Base-by-base conservation (phyloP, 1,140 invertebrate species). In the Cepaea nemoralis region DNA sequence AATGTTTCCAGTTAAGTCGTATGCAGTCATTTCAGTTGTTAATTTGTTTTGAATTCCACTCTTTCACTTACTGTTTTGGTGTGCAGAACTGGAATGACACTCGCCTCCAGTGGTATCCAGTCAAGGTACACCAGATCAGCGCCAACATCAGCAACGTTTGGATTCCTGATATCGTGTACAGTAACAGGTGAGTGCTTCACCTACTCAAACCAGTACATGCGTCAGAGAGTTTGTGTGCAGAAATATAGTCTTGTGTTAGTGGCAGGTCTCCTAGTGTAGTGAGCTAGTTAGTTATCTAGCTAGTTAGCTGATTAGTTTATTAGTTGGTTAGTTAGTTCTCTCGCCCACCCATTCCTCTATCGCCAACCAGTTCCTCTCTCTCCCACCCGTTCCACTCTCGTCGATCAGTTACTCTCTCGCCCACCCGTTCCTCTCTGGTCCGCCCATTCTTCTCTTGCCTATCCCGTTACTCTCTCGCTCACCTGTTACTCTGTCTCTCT, bases 91-190 rank as follows among this genome's bases (percentile, higher is more conserved):
- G 77, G 77, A 48, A 19, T 24, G 77, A 79, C 40, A n/a, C 33
- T 22, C 77, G 77, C 2, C 63, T 79, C 0, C 33, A 45, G n/a
- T 79, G 77, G 77, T 45, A 31, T 14, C 59, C 59, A 10, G 66
- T 31, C 24, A 79, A 35, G 33, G 63, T 79, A 22, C 35, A 69
- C 0, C 59, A 69, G 39, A 79, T 79, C 31, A 67, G 16, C 10
- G 31, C 10, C 14, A 42, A 40, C 8, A 45, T 24, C 14, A 79
- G 42, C 59, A 67, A n/a, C 31, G 63, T 79, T 6, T 79, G 77
- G 77, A 45, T n/a, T 35, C 77, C 77, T 24, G 77, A 79, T 24
- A 45, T 79, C 19, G 77, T 79, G 33, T 67, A 59, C n/a, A 77
- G 35, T 14, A 77, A 77, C 55, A 37, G 33, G 77, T 79, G 12